Evolutionary conservation across 2,113 vertebrate genomes (phyloP), one percentile per base, ranked within the genome.

Genomic region (Apistogramma diplotaenia): DNA sequence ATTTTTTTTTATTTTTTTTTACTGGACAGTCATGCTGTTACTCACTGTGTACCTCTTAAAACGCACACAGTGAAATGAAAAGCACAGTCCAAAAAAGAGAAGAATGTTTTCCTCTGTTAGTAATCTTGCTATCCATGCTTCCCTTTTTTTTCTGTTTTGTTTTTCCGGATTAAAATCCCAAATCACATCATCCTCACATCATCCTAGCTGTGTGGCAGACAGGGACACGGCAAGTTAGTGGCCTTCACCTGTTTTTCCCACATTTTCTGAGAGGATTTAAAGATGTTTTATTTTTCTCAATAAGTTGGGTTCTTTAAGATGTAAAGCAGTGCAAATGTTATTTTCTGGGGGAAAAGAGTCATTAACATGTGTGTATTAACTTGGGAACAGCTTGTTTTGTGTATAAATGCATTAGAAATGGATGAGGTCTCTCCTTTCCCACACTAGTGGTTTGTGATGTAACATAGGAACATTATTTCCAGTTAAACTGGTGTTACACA

Each of bases 261-360:
- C 76, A 86, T 89, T 89, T 76, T 78, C 33, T 80, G 76, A 86
- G 74, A 82, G 79, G 90, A 87, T 91, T 91, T 88, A 65, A 82
- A 86, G 73, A 61, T 49, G 31, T 85, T 73, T 65, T 37, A 83
- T 70, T 65, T 72, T 46, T 31, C 15, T 65, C 23, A 40, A 29
- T 33, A 25, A 79, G 76, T 21, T 54, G 9, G 9, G 13, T 58
- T 51, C 13, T 72, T 16, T 51, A 4, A 31, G 23, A 49, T 55
- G 16, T 65, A 49, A 74, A 27, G 53, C 21, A 21, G 33, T 53
- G 11, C 1, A 46, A 40, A 33, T 58, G 51, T 43, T 23, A 49
- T 33, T 46, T 35, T 3, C 33, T 33, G 4, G 37, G n/a, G 54
- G n/a, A 58, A 56, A 33, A 5, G 51, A 40, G 6, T 53, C 10